Conservation (phyloP, 1,140 invertebrate genomes). For the Neomicropteryx cornuta region DNA sequence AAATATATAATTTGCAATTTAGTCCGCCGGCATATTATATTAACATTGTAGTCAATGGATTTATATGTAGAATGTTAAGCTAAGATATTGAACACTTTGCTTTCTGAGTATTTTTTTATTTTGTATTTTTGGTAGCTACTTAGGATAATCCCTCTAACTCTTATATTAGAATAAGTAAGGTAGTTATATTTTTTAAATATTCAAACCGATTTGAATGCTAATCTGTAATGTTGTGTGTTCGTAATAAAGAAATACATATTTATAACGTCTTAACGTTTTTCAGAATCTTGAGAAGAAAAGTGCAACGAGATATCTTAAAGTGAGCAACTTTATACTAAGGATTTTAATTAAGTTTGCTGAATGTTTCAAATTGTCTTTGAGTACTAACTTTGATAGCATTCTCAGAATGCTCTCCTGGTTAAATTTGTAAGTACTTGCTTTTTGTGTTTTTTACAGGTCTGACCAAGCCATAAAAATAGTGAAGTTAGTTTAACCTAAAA, state of each 20-base stretch:
- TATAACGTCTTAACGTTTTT: too few species aligned
- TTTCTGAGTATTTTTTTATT: too few species aligned
- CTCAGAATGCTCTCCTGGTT: constrained; percentile 19
- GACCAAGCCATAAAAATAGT: constrained; percentile 11
- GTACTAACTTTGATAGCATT: constrained; percentile 18
- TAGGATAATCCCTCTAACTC: neutral
- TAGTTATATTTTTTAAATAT: neutral
- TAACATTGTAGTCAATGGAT: too few species aligned
- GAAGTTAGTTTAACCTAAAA: constrained; percentile 16
- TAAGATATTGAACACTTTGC: too few species aligned
- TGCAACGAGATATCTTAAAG: constrained; percentile 21
- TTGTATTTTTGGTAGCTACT: too few species aligned
- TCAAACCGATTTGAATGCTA: neutral
- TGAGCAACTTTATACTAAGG: constrained; percentile 24
- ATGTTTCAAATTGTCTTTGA: constrained; percentile 19
- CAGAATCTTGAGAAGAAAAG: neutral
- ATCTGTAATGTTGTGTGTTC: neutral
- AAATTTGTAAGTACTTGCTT: constrained; percentile 19
- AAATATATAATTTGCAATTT: too few species aligned
- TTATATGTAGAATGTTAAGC: too few species aligned
- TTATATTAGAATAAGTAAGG: neutral
- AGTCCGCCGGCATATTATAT: too few species aligned
- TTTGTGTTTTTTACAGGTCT: constrained; percentile 4
- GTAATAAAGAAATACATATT: too few species aligned
- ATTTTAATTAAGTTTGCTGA: constrained; percentile 22